phyloP scores from a whole-genome alignment of 2,113 vertebrate genomes.

The Zingel zingel region DNA sequence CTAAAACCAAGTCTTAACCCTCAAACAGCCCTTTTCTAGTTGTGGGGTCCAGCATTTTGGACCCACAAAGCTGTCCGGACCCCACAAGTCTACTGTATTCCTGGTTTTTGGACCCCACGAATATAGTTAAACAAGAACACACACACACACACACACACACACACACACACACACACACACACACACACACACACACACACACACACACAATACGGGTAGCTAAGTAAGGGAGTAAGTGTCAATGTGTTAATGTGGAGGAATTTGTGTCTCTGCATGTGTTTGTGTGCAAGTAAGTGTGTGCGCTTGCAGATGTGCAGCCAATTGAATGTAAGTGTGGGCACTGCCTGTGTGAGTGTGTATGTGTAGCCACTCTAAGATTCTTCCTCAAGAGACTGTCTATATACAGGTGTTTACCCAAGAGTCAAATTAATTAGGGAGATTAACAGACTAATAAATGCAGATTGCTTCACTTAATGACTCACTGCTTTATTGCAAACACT shows the following conservation, averaged over 20 bases:
- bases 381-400: slow-evolving; percentile 10
- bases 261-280: background rate
- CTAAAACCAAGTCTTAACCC: no score
- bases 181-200: background rate
- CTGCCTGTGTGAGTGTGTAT: background rate
- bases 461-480: slow-evolving; percentile 60
- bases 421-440: slow-evolving; percentile 69
- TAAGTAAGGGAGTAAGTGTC: background rate
- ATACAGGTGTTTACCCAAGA: slow-evolving; percentile 57
- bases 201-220: background rate
- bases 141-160: no score
- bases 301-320: background rate
- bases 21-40: no score
- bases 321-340: background rate
- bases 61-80: no score
- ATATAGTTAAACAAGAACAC: no score
- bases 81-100: no score
- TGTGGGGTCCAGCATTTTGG: no score
- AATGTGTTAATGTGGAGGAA: background rate
- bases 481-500: slow-evolving; percentile 35
- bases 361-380: slow-evolving; percentile 16
- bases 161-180: background rate
- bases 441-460: slow-evolving; percentile 61
- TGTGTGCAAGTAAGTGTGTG: background rate
- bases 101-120: no score